Evolutionary conservation across 1,140 invertebrate genomes (phyloP).

Genomic region (Himalopsyche phryganea): DNA sequence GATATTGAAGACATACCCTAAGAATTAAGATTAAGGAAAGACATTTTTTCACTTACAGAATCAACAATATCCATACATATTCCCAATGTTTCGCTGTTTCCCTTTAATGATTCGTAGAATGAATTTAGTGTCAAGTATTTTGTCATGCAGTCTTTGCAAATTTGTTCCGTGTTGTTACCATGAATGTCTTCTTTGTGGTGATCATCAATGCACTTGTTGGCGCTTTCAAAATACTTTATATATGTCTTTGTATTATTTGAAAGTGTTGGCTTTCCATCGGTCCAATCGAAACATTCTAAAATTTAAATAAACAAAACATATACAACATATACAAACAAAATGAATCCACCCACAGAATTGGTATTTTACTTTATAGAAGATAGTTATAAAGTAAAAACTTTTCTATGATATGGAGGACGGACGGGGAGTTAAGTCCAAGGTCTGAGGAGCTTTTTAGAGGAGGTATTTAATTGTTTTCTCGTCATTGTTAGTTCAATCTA

Average conservation of each 20-base stretch:
- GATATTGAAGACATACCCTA: neutral
- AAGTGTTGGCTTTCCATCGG: constrained; percentile 39
- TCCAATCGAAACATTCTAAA: constrained; percentile 54
- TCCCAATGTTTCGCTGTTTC: constrained; percentile 53
- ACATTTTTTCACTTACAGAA: constrained; percentile 44
- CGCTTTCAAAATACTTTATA: constrained; percentile 46
- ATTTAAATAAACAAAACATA: constrained; percentile 36
- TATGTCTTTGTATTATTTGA: constrained; percentile 51
- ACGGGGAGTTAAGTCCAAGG: too few relatives aligned
- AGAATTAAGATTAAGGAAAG: neutral
- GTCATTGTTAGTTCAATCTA: too few relatives aligned
- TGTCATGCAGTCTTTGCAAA: constrained; percentile 53
- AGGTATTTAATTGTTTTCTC: too few relatives aligned
- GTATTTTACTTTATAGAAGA: too few relatives aligned
- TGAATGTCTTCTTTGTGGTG: constrained; percentile 34
- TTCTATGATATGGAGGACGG: too few relatives aligned
- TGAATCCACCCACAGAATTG: too few relatives aligned
- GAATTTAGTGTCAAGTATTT: constrained; percentile 51
- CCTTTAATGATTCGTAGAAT: constrained; percentile 54
- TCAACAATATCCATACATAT: constrained; percentile 60
- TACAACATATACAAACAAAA: too few relatives aligned
- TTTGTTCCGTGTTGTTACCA: constrained; percentile 39
- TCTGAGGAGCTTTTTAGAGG: too few relatives aligned
- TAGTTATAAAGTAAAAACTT: too few relatives aligned
- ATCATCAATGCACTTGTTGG: constrained; percentile 47